Conservation (phyloP, 2,113 vertebrate genomes). For the Dinomys branickii region DNA sequence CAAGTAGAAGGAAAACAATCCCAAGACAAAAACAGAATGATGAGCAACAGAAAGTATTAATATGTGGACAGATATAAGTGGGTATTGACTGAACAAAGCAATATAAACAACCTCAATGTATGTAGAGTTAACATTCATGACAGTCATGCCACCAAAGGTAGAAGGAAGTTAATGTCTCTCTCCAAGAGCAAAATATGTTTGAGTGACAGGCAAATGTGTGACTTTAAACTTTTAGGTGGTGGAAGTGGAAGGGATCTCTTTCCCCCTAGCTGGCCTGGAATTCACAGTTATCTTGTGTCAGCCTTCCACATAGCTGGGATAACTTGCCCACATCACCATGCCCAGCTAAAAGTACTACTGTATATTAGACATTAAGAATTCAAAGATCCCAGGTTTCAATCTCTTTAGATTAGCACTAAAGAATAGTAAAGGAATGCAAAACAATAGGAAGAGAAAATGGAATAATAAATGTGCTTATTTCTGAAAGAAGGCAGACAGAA, state of each 20-base stretch:
- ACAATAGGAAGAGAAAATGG: not conserved
- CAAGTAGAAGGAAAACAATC: slow-evolving; percentile 12
- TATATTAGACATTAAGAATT: not conserved
- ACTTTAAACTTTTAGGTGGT: not conserved
- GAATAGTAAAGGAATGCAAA: not conserved
- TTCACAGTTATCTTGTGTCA: not conserved
- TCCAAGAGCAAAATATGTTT: not conserved
- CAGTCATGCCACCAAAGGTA: not conserved
- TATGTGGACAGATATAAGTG: not conserved
- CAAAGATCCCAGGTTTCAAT: not conserved
- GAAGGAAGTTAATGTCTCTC: not conserved
- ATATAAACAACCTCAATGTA: not conserved
- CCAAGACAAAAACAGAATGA: slow-evolving; percentile 3
- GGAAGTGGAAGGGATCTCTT: not conserved
- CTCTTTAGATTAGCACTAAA: not conserved
- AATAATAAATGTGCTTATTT: not conserved
- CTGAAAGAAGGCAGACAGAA: not conserved
- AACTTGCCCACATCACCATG: not conserved
- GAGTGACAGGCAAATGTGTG: not conserved
- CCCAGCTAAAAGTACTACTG: not conserved
- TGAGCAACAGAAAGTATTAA: not conserved
- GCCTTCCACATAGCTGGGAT: not conserved
- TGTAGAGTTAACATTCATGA: not conserved
- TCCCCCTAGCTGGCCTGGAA: not conserved
- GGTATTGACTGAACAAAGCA: not conserved